Percentiles rank a stretch among this genome's conserved stretches.
These are phyloP conservation scores for Antheraea pernyi DNA, from an alignment of 1,140 invertebrate genomes.

Conservation along the genomic window DNA sequence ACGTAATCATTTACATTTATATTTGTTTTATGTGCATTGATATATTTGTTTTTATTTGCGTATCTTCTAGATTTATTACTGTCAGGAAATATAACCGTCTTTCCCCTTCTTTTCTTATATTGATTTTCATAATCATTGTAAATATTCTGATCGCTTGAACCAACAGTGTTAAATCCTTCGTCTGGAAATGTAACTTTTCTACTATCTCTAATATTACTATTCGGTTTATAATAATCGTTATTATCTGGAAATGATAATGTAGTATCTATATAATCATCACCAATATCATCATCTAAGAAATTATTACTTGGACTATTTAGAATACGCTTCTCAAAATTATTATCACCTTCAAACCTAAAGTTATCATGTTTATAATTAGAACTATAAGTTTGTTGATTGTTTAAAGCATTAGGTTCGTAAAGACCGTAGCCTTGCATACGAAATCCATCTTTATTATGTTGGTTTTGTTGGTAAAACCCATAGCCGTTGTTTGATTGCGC, in stretches of 20 bases:
- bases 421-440: neutral
- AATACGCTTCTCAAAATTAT: constrained; percentile 8
- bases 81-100: constrained; percentile 37
- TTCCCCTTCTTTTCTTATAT: constrained; percentile 35
- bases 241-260: constrained; percentile 25
- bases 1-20: constrained; percentile 18
- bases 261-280: constrained; percentile 11
- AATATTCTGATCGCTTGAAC: constrained; percentile 15
- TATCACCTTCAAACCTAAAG: constrained; percentile 14
- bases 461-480: neutral
- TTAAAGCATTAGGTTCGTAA: neutral
- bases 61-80: neutral
- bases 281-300: constrained; percentile 1
- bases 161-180: constrained; percentile 8
- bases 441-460: neutral
- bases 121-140: constrained; percentile 20
- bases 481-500: constrained; percentile 21
- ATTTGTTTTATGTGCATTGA: constrained; percentile 13
- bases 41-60: constrained; percentile 20
- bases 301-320: constrained; percentile 10
- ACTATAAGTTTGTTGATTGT: neutral
- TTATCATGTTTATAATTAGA: constrained; percentile 26
- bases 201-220: neutral
- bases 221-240: constrained; percentile 8
- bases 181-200: constrained; percentile 26